Percentiles rank a stretch among this genome's conserved stretches.
Evolutionary conservation across 2,797 vertebrate species (phyloP).

Genomic region (Trichosurus vulpecula): DNA sequence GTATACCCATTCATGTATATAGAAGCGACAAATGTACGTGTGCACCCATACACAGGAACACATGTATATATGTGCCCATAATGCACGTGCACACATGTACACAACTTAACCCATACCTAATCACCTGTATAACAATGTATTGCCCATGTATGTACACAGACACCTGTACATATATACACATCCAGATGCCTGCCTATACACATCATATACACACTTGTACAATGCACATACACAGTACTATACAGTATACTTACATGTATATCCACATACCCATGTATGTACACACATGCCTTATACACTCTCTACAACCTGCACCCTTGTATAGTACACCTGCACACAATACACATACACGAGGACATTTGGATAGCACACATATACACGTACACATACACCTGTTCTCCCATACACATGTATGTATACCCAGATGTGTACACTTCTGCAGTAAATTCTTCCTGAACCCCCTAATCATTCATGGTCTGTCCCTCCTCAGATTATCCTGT

Average conservation of each 20-base stretch:
- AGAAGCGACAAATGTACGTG: no score
- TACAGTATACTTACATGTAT: background rate
- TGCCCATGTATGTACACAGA: no score
- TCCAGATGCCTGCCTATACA: background rate
- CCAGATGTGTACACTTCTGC: background rate
- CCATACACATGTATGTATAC: background rate
- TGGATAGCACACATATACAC: no score
- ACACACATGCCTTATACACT: background rate
- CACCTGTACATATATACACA: background rate
- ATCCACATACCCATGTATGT: no score
- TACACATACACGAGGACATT: no score
- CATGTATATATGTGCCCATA: no score
- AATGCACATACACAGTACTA: background rate
- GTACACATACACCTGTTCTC: no score
- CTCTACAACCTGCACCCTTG: background rate
- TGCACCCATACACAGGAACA: no score
- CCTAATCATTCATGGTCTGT: background rate
- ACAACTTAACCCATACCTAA: no score
- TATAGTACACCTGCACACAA: no score
- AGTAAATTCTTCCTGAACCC: background rate
- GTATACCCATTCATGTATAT: background rate
- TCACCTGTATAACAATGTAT: no score
- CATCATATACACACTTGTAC: background rate
- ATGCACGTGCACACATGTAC: no score
- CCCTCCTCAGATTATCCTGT: background rate